Evolutionary conservation across 2,888 invertebrate species (phyloP), one percentile per base, ranked within the genome.

Genomic region (Hofmannophila pseudospretella): DNA sequence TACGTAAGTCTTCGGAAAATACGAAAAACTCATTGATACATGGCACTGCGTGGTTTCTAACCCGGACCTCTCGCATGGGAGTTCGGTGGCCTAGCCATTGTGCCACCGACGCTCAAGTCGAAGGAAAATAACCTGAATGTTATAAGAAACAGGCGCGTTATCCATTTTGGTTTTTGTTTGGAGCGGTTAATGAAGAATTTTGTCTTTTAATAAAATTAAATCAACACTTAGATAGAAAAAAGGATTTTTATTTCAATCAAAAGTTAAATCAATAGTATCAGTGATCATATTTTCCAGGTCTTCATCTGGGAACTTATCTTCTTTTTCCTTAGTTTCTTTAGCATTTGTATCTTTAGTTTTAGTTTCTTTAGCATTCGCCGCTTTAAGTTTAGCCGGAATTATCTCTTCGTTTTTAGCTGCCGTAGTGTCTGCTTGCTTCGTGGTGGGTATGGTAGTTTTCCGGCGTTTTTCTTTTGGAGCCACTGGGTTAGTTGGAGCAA

Each of bases 211-310:
- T n/a, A n/a, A n/a, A n/a, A n/a, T n/a, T n/a, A n/a, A n/a, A n/a
- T n/a, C n/a, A 16, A 5, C n/a, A 23, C n/a, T 23, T n/a, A 23
- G 16, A 23, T 23, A 5, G n/a, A 23, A 2, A 23, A n/a, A 23
- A n/a, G n/a, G 8, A 3, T 51, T 3, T 7, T n/a, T n/a, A n/a
- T n/a, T 3, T 64, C 55, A 72, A 56, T 74, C 72, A 62, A 72
- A 66, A 3, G 73, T 74, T 30, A 76, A 53, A 58, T 76, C 75
- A 28, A 74, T 60, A 23, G 62, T 61, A 30, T 69, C 63, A 2
- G 66, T 38, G 7, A 45, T 45, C 60, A 58, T 59, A 10, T 47
- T 34, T 22, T 60, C 54, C 22, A 41, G 20, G 7, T 38, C 38
- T 7, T 38, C 45, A 7, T 44, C 45, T 25, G 30, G 20, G 3